Base-by-base conservation (phyloP, 2,113 vertebrate species). In the Andinoacara biseriatus region DNA sequence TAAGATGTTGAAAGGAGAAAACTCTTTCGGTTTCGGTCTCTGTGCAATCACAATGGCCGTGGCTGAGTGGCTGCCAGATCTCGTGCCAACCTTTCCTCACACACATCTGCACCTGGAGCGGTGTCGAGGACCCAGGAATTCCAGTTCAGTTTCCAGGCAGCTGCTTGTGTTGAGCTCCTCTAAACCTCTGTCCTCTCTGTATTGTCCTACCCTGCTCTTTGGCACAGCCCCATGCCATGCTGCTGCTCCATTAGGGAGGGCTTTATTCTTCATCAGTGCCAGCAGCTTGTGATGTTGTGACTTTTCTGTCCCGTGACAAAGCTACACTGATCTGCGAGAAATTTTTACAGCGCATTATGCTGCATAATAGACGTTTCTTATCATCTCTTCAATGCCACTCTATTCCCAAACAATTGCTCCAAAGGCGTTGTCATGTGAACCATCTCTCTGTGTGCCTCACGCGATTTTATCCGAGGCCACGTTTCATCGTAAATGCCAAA, bases 231-330 rank as follows among this genome's bases (percentile, higher is more conserved):
- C 59, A n/a, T 56, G 72, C 65, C 72, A 61, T 22, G 58, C 86
- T 43, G 84, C 83, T 77, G 85, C 75, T 90, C 83, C 65, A 86
- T 87, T 85, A 79, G 82, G 56, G 81, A 82, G 56, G 57, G 35
- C 76, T 89, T 87, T 89, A 91, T 92, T 93, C 86, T 78, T 60
- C 81, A 22, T 84, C 80, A 58, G 46, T 91, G 84, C 38, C 88
- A 84, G 76, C 80, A 75, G 86, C 61, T 72, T 87, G 80, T 43
- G 67, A 88, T 93, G 86, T 85, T 91, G 78, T 90, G 90, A 82
- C 86, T 88, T 75, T 2, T 65, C 69, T 58, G 60, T 60, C 61
- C 38, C 17, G 18, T 76, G 87, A 87, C 75, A 78, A 91, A 81
- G 86, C 87, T 81, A 31, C 35, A 77, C 76, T 38, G 76, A 85